Base-by-base conservation (phyloP, 2,113 vertebrate genomes). In the Epinephelus fuscoguttatus region DNA sequence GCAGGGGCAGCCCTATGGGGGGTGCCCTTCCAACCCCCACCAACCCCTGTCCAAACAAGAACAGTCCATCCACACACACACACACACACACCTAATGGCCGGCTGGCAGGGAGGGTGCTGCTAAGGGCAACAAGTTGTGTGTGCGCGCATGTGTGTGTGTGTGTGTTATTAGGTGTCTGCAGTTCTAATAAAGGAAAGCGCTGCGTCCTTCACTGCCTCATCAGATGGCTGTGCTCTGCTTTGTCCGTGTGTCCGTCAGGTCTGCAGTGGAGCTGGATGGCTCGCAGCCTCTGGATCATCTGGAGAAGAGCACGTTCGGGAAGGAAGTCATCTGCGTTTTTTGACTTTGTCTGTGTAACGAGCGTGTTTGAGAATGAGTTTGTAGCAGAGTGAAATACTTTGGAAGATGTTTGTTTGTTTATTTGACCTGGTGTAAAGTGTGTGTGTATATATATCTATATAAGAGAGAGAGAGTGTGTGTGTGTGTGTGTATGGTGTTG, bases 111-210 rank as follows among this genome's bases (percentile, higher is more conserved):
- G 79, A 83, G 81, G 82, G 88, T 82, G 88, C 91, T 82, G 85
- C 85, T 91, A 82, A 83, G 89, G 82, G 90, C 91, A 84, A 87
- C 88, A 83, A 88, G 85, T 80, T 57, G 77, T 79, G 84, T 85
- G 75, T 79, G 75, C 71, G 81, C 75, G 81, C 1, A 88, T 75
- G 81, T 79, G 88, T 80, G 88, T 85, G 78, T 75, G 88, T 81
- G 90, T 88, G 78, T 86, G 87, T 90, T 89, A 93, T 91, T 93
- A 92, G 92, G 92, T 90, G 94, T 94, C 93, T 94, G 93, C 94
- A 88, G 91, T 94, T 95, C 94, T 95, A 95, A 95, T 95, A 95
- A 94, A 94, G 94, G 94, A 95, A 94, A 93, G 90, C 77, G 33
- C 71, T 79, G 88, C 86, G 92, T 93, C 87, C 89, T 89, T 92